Evolutionary conservation across 2,113 vertebrate genomes (phyloP), one percentile per base, ranked within the genome.

Genomic region (Myodes glareolus): DNA sequence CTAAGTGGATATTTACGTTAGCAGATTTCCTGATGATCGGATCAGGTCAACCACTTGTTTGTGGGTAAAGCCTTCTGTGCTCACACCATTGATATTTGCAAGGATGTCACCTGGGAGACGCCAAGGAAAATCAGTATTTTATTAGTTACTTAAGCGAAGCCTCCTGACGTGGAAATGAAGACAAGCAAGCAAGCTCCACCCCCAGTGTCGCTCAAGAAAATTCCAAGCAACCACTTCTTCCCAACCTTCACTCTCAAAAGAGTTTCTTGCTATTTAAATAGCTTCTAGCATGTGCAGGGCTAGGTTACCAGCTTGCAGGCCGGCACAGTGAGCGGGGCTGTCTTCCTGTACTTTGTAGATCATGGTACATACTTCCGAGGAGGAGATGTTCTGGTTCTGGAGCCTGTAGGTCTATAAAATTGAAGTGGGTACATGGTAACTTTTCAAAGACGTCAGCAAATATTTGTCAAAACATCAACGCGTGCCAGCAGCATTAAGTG

Each of bases 11-110:
- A 84, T 85, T 96, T 98, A 99, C 99, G 98, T 99, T 95, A 99
- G 94, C 42, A 97, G 97, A 98, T 99, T 99, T 98, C 99, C 98
- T 27, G 99, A 99, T 0, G 99, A 98, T 98, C 98, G 98, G 95
- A 99, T 99, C 94, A 99, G 96, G 89, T 99, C 98, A 19, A 99
- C 98, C 9, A 99, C 99, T 68, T 99, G 98, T 92, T 99, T 99
- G 98, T 99, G 99, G 5, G 97, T 98, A 25, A 98, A 99, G 0
- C 99, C 99, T 95, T 99, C 98, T 0, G 98, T 99, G 98, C 72
- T 99, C 61, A 98, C 78, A 0, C 99, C 99, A 0, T 99, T 99
- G 97, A 99, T 99, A 23, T 98, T 99, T 94, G 99, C 31, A 61
- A 99, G 99, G 94, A 99, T 98, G 72, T 99, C 99, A 19, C 99